Conservation (phyloP, 1,140 invertebrate species). For the Saccostrea echinata region DNA sequence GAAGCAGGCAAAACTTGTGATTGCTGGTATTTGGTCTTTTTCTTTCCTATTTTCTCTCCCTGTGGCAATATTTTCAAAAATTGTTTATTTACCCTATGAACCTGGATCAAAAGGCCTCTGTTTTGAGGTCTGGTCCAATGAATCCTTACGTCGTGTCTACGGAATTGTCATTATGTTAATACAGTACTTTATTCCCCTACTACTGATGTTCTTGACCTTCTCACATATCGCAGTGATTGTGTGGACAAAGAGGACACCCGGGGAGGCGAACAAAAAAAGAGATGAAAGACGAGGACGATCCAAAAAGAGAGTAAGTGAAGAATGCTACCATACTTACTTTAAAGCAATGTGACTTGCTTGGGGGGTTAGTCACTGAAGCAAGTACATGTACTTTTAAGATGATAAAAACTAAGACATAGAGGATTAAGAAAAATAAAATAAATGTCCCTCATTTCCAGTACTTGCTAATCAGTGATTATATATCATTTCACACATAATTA, state of each 20-base stretch:
- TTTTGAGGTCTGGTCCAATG: constrained; percentile 55
- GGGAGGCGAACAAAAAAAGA: constrained; percentile 89
- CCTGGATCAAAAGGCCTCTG: constrained; percentile 52
- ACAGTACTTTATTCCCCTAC: constrained; percentile 90
- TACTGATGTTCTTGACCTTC: constrained; percentile 92
- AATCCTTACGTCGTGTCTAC: constrained; percentile 83
- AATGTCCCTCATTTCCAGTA: too few relatives aligned
- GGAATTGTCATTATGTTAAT: constrained; percentile 88
- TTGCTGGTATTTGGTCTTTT: constrained; percentile 87
- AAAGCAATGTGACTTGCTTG: too few relatives aligned
- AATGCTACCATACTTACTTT: too few relatives aligned
- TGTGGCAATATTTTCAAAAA: constrained; percentile 52
- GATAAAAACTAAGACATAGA: too few relatives aligned
- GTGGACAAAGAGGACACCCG: constrained; percentile 91
- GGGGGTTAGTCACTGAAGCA: too few relatives aligned
- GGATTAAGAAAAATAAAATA: too few relatives aligned
- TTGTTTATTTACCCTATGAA: constrained; percentile 44
- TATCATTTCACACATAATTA: too few relatives aligned
- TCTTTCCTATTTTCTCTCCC: constrained; percentile 54
- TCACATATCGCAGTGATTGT: constrained; percentile 90
- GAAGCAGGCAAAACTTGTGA: constrained; percentile 85
- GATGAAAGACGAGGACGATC: constrained; percentile 90
- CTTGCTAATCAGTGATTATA: too few relatives aligned
- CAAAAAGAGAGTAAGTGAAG: constrained; percentile 82
- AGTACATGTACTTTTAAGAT: too few relatives aligned